Evolutionary conservation across 1,140 invertebrate genomes (phyloP).

Genomic region (Dolichoris vasculosae): DNA sequence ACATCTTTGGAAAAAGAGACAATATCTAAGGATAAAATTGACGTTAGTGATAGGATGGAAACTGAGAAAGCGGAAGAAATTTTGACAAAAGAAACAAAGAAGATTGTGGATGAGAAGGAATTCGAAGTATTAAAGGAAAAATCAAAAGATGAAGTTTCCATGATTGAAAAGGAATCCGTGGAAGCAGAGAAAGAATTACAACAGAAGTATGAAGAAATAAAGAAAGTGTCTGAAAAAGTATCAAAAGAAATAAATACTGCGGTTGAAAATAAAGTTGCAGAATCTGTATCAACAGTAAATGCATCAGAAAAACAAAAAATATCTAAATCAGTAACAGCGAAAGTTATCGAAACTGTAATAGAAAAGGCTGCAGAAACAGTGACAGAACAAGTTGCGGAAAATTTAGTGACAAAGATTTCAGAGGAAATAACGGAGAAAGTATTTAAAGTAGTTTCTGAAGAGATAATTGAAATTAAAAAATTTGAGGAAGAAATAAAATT

Average conservation of each 20-base stretch:
- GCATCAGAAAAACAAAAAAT: slow-evolving; percentile 13
- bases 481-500: slow-evolving; percentile 8
- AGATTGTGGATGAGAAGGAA: slow-evolving; percentile 11
- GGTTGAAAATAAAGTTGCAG: background rate
- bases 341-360: slow-evolving; percentile 48
- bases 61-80: slow-evolving; percentile 45
- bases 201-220: background rate
- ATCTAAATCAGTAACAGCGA: slow-evolving; percentile 18
- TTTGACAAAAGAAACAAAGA: slow-evolving; percentile 37
- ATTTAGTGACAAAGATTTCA: slow-evolving; percentile 25
- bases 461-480: slow-evolving; percentile 17
- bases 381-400: slow-evolving; percentile 49
- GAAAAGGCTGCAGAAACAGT: slow-evolving; percentile 41
- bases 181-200: slow-evolving; percentile 46
- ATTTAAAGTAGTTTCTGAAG: background rate
- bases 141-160: slow-evolving; percentile 41
- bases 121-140: slow-evolving; percentile 13
- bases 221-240: slow-evolving; percentile 25
- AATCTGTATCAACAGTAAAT: background rate
- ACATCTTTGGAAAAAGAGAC: slow-evolving; percentile 40
- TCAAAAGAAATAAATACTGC: slow-evolving; percentile 45
- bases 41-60: slow-evolving; percentile 41
- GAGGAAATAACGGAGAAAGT: slow-evolving; percentile 20
- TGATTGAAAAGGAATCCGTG: background rate
- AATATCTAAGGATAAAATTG: slow-evolving; percentile 47